Percentiles rank a stretch among this genome's conserved stretches.
These are phyloP conservation scores for Tangachromis dhanisi DNA, from an alignment of 2,113 vertebrate genomes.

Conservation along the genomic window DNA sequence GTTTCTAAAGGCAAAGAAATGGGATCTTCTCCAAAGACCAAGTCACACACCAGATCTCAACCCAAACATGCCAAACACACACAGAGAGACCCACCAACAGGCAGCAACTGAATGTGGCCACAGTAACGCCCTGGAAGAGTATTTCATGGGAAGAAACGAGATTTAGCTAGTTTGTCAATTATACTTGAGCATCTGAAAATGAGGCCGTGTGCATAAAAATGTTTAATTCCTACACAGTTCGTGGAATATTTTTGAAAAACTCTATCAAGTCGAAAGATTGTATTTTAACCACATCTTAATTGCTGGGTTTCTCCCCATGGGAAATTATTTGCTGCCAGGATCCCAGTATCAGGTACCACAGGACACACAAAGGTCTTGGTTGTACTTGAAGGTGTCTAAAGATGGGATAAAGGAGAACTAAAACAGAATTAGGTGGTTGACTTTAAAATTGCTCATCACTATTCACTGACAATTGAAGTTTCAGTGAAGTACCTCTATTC, in stretches of 20 bases:
- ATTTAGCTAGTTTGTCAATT: background rate
- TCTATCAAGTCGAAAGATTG: background rate
- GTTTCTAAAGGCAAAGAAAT: background rate
- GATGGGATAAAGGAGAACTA: background rate
- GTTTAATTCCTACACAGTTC: background rate
- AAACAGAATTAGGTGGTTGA: background rate
- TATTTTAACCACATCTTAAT: background rate
- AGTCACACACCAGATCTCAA: background rate
- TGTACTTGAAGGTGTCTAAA: background rate
- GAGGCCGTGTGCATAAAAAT: background rate
- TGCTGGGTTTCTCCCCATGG: background rate
- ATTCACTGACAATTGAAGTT: background rate
- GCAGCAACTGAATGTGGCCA: background rate
- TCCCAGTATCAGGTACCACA: background rate
- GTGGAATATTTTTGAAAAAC: background rate
- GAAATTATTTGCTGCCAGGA: background rate
- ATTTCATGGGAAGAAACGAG: background rate
- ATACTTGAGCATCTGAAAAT: background rate
- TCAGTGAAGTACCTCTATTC: accelerated
- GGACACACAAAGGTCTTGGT: background rate
- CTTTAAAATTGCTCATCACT: background rate
- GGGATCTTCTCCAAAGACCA: background rate
- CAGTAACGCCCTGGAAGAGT: background rate
- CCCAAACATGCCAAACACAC: accelerated
- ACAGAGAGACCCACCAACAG: background rate